These are phyloP conservation scores for Diprion similis DNA, from an alignment of 1,140 invertebrate genomes.

Conservation along the genomic window DNA sequence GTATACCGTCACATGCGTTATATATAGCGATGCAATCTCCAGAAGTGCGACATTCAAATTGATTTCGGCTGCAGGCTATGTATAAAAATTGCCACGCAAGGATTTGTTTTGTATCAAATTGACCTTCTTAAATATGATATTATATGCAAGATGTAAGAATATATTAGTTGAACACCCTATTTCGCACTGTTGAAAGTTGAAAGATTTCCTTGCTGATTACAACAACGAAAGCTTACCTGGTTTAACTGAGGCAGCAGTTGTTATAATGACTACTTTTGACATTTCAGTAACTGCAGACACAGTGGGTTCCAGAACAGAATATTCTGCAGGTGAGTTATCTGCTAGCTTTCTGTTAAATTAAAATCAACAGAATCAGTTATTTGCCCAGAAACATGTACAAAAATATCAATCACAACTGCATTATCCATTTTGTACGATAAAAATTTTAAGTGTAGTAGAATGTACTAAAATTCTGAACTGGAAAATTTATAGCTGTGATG, in stretches of 20 bases:
- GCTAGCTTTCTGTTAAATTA: constrained; percentile 35
- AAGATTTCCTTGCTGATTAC: not conserved
- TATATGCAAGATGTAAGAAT: not conserved
- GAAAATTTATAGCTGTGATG: not conserved
- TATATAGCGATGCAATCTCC: constrained; percentile 95
- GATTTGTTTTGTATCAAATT: not conserved
- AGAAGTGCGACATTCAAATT: constrained; percentile 85
- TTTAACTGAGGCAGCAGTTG: constrained; percentile 41
- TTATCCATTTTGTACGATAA: not conserved
- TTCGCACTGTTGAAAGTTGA: not conserved
- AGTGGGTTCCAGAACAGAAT: constrained; percentile 42
- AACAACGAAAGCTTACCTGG: constrained; percentile 28
- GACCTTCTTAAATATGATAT: not conserved
- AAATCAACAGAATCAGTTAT: not conserved
- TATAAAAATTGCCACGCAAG: not conserved
- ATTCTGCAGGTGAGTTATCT: constrained; percentile 38
- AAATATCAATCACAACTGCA: no score
- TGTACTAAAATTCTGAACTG: not conserved
- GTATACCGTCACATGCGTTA: constrained; percentile 94
- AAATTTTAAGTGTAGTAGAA: not conserved
- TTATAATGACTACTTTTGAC: constrained; percentile 34
- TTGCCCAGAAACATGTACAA: not conserved
- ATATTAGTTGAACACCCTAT: not conserved
- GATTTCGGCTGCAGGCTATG: constrained; percentile 75
- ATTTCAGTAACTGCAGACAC: constrained; percentile 34